Percentiles rank a stretch among this genome's conserved stretches.
Evolutionary conservation across 2,113 vertebrate species (phyloP).

Genomic region (Aix galericulata): DNA sequence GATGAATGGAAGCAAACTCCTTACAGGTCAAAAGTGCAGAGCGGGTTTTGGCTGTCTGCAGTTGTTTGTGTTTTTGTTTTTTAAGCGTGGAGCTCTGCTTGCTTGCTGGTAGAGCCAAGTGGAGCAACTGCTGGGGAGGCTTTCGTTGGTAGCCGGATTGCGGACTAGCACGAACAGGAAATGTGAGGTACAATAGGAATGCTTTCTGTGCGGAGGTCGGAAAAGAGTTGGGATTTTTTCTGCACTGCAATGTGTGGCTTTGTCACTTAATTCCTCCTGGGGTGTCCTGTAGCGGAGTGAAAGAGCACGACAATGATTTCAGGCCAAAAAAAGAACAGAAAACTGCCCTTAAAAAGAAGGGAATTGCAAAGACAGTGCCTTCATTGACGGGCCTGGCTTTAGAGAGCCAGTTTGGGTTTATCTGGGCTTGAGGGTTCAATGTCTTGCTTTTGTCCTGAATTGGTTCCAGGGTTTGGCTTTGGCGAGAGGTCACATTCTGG

Average conservation of each 20-base stretch:
- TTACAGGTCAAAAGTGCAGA: neutral
- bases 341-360: neutral
- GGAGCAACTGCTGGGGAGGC: constrained; percentile 16
- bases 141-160: neutral
- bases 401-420: neutral
- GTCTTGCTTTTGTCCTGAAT: neutral
- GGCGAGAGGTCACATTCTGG: neutral
- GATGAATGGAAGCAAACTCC: constrained; percentile 5
- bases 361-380: neutral
- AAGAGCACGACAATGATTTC: neutral
- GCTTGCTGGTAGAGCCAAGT: neutral
- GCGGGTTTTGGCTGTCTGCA: neutral
- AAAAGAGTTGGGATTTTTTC: neutral
- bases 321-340: neutral
- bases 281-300: neutral
- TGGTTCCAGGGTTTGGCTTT: neutral
- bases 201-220: neutral
- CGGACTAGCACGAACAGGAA: constrained; percentile 45
- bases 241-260: neutral
- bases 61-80: constrained; percentile 13
- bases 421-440: neutral
- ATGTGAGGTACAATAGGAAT: neutral
- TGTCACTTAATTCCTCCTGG: neutral
- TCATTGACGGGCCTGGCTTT: neutral
- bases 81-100: neutral